A percentile compares a stretch with the other conserved stretches of the same genome.
These are phyloP conservation scores for Achatina immaculata DNA, from an alignment of 1,140 invertebrate species.

Conservation along the genomic window DNA sequence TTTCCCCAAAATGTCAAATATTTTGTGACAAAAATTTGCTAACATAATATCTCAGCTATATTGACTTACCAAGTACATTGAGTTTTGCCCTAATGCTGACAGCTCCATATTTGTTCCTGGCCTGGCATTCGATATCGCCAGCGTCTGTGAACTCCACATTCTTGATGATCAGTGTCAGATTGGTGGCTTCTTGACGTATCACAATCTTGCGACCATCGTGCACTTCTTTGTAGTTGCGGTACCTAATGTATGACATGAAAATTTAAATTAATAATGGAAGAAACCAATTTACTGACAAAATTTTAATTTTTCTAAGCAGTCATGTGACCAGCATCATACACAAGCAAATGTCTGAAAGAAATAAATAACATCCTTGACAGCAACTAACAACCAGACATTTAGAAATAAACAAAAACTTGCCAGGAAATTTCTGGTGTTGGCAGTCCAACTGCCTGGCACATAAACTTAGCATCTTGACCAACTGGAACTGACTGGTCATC, in stretches of 20 bases:
- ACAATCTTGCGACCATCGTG: slow-evolving; percentile 89
- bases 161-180: slow-evolving; percentile 87
- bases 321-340: no score
- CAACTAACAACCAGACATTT: no score
- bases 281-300: no score
- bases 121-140: slow-evolving; percentile 97
- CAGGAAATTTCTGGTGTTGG: slow-evolving; percentile 68
- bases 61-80: slow-evolving; percentile 88
- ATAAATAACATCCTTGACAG: no score
- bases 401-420: slow-evolving; percentile 44
- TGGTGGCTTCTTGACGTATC: slow-evolving; percentile 86
- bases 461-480: slow-evolving; percentile 62
- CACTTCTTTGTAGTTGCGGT: slow-evolving; percentile 90
- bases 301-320: neutral
- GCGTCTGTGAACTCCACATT: slow-evolving; percentile 96
- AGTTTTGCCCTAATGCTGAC: slow-evolving; percentile 93
- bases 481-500: slow-evolving; percentile 54
- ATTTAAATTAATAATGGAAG: no score
- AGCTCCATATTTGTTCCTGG: slow-evolving; percentile 91
- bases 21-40: no score
- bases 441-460: slow-evolving; percentile 64
- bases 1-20: no score
- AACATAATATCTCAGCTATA: no score
- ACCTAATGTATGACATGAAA: slow-evolving; percentile 73
- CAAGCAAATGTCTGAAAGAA: no score